Conservation (phyloP, 2,113 vertebrate species). For the Callipepla squamata region DNA sequence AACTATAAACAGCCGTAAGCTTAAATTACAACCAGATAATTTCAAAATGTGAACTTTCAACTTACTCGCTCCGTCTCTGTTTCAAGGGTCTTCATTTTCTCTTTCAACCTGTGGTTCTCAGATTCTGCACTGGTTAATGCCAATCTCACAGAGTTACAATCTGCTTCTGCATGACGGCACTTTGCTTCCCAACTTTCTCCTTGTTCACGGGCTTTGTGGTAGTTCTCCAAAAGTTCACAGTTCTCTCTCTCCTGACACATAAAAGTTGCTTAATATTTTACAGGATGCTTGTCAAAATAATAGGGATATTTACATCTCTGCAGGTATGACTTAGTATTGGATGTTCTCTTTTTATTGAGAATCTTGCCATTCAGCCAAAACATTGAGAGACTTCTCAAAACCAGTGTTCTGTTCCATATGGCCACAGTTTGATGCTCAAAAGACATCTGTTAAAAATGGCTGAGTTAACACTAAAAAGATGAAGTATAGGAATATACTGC, state of each 20-base stretch:
- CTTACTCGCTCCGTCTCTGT: constrained; percentile 79
- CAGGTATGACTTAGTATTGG: neutral
- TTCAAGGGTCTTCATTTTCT: constrained; percentile 76
- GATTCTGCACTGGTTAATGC: constrained; percentile 72
- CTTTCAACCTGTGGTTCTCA: constrained; percentile 76
- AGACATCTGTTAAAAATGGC: neutral
- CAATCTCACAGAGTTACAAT: constrained; percentile 71
- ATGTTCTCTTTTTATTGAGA: neutral
- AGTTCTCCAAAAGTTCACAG: constrained; percentile 77
- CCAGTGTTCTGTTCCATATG: neutral
- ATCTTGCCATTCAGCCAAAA: neutral
- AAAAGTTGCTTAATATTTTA: neutral
- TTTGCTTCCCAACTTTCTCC: constrained; percentile 81
- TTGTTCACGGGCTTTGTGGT: constrained; percentile 68
- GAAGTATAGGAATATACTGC: neutral
- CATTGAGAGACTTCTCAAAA: neutral
- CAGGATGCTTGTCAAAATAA: neutral
- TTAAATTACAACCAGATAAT: neutral
- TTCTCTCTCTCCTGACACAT: constrained; percentile 79
- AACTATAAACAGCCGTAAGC: neutral
- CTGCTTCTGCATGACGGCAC: constrained; percentile 73
- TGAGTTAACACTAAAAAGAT: neutral
- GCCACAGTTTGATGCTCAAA: neutral
- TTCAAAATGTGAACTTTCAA: neutral
- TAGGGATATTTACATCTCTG: neutral